Evolutionary conservation across 2,888 invertebrate species (phyloP).

Genomic region (Acrobasis suavella): DNA sequence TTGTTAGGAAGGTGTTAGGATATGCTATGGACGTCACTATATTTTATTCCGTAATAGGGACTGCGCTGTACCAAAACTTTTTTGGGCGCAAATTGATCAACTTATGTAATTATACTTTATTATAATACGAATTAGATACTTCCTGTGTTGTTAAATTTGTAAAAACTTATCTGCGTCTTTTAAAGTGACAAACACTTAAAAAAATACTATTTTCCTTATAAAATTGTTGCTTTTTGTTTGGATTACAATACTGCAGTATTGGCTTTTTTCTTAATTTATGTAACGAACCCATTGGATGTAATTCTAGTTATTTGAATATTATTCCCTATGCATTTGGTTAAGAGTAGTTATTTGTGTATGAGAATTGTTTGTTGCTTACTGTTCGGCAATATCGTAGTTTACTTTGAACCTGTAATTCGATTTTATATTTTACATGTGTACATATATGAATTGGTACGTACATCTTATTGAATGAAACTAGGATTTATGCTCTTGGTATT

Average conservation of each 20-base stretch:
- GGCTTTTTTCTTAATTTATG: slow-evolving; percentile 37
- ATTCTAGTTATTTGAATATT: slow-evolving; percentile 41
- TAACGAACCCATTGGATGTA: slow-evolving; percentile 40
- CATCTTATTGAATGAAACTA: slow-evolving; percentile 37
- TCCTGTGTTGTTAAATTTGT: too few species aligned
- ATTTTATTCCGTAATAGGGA: too few species aligned
- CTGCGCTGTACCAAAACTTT: too few species aligned
- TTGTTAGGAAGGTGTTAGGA: too few species aligned
- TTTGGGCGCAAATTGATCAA: too few species aligned
- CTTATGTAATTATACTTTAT: too few species aligned
- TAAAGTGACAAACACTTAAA: too few species aligned
- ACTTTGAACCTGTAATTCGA: slow-evolving; percentile 13
- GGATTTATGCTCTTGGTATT: slow-evolving; percentile 29
- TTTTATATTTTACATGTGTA: slow-evolving; percentile 57
- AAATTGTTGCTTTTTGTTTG: neutral
- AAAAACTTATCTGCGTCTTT: too few species aligned
- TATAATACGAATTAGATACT: too few species aligned
- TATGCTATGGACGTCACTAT: too few species aligned
- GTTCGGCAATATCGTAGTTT: slow-evolving; percentile 14
- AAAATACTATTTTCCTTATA: too few species aligned
- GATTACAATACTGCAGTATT: slow-evolving; percentile 10
- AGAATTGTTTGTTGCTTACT: slow-evolving; percentile 49
- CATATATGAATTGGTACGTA: slow-evolving; percentile 30
- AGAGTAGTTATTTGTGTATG: slow-evolving; percentile 49
- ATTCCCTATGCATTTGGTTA: slow-evolving; percentile 55